Evolutionary conservation across 2,888 invertebrate genomes (phyloP).

Genomic region (Athetis lepigone): DNA sequence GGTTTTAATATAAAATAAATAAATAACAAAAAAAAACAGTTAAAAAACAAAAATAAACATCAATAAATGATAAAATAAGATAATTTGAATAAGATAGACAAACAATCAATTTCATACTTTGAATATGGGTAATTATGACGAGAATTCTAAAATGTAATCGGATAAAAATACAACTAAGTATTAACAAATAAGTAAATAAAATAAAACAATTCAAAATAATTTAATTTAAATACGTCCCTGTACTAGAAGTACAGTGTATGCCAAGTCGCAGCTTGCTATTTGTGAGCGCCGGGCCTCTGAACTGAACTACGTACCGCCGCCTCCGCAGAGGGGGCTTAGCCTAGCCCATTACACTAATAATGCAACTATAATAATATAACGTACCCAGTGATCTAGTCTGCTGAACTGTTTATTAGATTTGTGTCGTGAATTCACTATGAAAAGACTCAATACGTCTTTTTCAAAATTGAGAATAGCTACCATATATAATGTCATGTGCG

Average conservation of each 20-base stretch:
- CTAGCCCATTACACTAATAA: constrained; percentile 49
- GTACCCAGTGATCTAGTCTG: constrained; percentile 46
- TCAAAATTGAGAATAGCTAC: neutral
- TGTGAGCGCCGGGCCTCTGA: constrained; percentile 85
- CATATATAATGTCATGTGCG: no score
- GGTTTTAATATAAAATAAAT: no score
- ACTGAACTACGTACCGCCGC: constrained; percentile 76
- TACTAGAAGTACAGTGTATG: constrained; percentile 81
- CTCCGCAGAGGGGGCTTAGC: constrained; percentile 47
- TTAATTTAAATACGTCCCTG: constrained; percentile 76
- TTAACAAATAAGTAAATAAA: neutral
- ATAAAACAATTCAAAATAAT: constrained; percentile 33
- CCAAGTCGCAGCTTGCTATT: constrained; percentile 89
- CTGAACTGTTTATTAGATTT: constrained; percentile 46
- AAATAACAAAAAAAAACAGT: neutral
- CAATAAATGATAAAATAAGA: no score
- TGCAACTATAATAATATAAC: constrained; percentile 47
- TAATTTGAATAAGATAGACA: no score
- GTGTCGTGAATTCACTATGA: constrained; percentile 16
- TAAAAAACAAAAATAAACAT: neutral
- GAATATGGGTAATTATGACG: no score
- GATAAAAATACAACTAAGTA: no score
- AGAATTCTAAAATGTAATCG: no score
- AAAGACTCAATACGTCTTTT: neutral
- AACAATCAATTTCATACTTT: no score